These are phyloP conservation scores for Cettia cetti DNA, from an alignment of 2,113 vertebrate species.

Conservation along the genomic window DNA sequence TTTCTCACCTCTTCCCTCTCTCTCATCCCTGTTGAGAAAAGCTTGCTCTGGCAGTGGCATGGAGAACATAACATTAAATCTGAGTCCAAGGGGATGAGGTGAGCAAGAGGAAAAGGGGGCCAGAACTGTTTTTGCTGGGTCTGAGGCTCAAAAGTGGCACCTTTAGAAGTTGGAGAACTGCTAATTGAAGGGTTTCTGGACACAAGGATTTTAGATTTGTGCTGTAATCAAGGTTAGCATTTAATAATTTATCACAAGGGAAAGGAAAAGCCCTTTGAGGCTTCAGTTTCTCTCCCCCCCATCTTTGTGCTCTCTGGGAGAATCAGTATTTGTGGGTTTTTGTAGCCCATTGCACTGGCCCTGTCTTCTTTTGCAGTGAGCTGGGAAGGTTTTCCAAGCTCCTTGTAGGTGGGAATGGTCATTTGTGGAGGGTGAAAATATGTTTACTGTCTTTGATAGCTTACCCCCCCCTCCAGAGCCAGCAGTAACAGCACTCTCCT, in stretches of 20 bases:
- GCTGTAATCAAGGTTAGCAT: neutral
- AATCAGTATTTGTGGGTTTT: neutral
- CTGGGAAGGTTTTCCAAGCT: neutral
- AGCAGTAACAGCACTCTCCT: neutral
- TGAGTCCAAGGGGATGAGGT: neutral
- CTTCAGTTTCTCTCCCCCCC: neutral
- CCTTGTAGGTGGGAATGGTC: fast-evolving
- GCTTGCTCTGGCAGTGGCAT: neutral
- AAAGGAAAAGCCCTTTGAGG: neutral
- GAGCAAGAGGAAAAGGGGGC: neutral
- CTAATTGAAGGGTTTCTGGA: neutral
- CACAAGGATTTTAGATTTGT: neutral
- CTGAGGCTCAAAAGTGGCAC: neutral
- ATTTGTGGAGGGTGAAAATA: neutral
- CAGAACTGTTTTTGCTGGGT: neutral
- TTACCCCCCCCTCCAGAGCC: neutral
- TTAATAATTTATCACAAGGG: neutral
- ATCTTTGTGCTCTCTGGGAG: neutral
- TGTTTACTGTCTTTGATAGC: neutral
- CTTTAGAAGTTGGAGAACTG: neutral
- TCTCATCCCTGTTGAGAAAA: neutral
- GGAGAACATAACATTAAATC: neutral
- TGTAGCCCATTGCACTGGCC: neutral
- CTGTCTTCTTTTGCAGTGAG: neutral
- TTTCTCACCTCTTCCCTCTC: neutral